Evolutionary conservation across 2,888 invertebrate genomes (phyloP).

Genomic region (Lapara coniferarum): DNA sequence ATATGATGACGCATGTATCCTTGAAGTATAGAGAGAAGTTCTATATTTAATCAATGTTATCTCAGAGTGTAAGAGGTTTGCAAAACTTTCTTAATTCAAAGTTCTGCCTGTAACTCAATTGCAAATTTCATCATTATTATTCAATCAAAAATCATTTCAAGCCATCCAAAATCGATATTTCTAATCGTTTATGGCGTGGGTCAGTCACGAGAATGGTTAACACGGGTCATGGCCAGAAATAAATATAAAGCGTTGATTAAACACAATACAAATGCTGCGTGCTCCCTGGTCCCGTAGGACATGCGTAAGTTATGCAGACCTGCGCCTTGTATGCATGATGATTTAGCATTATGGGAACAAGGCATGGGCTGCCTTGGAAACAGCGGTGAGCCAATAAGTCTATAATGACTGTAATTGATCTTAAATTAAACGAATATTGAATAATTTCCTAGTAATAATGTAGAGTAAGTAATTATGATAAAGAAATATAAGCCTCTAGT

Average conservation of each 20-base stretch:
- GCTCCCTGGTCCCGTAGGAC: neutral
- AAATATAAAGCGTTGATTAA: neutral
- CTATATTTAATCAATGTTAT: too few species aligned
- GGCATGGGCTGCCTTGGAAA: neutral
- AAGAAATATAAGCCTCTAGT: too few species aligned
- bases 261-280: conserved; percentile 11
- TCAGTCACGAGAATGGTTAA: neutral
- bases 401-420: too few species aligned
- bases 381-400: neutral
- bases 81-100: too few species aligned
- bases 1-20: neutral
- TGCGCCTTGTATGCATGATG: conserved; percentile 1
- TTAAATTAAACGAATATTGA: too few species aligned
- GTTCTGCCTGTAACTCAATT: too few species aligned
- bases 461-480: too few species aligned
- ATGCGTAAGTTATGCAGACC: conserved; percentile 6
- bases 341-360: neutral
- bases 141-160: too few species aligned
- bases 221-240: neutral
- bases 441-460: neutral
- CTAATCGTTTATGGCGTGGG: neutral
- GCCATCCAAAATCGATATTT: neutral
- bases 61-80: too few species aligned
- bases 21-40: too few species aligned
- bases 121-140: too few species aligned